Percentiles rank a stretch among this genome's conserved stretches.
Conservation (phyloP, 2,888 invertebrate genomes). For the Trilocha varians region DNA sequence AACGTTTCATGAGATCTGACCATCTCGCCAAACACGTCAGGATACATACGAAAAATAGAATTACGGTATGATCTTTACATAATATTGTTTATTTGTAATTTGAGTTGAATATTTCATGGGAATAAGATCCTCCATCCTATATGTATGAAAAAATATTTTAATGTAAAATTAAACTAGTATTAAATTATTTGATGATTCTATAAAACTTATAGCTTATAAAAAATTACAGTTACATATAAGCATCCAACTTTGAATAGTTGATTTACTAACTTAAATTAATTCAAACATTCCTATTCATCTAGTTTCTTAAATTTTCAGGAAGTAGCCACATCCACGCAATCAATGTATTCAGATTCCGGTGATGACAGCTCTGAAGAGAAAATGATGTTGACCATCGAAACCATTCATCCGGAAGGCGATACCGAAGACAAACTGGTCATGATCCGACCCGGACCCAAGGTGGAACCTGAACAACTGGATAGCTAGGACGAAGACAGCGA, state of each 20-base stretch:
- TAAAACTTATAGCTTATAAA: too few relatives aligned
- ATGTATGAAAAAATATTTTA: too few relatives aligned
- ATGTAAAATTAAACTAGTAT: too few relatives aligned
- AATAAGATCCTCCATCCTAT: too few relatives aligned
- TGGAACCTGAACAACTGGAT: constrained; percentile 46
- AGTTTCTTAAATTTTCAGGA: constrained; percentile 23
- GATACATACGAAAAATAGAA: constrained; percentile 79
- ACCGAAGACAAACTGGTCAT: constrained; percentile 59
- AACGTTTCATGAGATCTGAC: constrained; percentile 94
- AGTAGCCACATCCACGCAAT: constrained; percentile 80
- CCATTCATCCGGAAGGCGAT: constrained; percentile 76
- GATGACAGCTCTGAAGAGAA: constrained; percentile 82
- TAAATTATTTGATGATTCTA: too few relatives aligned
- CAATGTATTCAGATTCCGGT: constrained; percentile 80
- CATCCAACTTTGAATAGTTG: too few relatives aligned
- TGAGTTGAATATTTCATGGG: neutral
- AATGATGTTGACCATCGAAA: constrained; percentile 81
- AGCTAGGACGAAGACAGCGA: constrained; percentile 38
- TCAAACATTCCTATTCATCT: too few relatives aligned
- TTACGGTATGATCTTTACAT: constrained; percentile 33
- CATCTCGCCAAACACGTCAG: constrained; percentile 93
- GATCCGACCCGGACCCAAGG: constrained; percentile 43
- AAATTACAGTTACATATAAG: neutral
- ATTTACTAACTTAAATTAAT: too few relatives aligned
- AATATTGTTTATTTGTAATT: neutral